Base-by-base conservation (phyloP, 1,140 invertebrate species). In the Sycophila sp. region DNA sequence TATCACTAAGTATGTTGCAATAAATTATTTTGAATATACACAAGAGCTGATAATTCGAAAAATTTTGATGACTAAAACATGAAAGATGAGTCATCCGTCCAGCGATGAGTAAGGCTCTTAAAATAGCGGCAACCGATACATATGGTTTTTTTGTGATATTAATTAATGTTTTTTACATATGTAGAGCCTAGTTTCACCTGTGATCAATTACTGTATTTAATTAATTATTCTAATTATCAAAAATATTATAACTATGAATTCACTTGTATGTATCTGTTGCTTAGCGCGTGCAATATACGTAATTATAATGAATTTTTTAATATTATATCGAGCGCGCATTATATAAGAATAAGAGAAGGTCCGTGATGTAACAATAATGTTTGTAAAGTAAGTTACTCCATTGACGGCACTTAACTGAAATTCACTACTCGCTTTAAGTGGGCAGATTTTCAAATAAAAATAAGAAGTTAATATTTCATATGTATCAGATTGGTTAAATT, bases 81-180 rank as follows among this genome's bases (percentile, higher is more conserved):
- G 69, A 70, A 51, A 36, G 13, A 26, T 56, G 76, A 75, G 75
- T 76, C 75, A 78, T 79, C 75, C 73, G 78, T 80, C 76, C 77
- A 70, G 76, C 26, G 76, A 65, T 76, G 64, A 68, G 58, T 75
- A 67, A 78, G 64, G 74, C 69, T 73, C 75, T 76, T 72, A 53
- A 68, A 63, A 30, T 22, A 40, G 26, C 63, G 66, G 71, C 72
- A 81, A 82, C 79, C 63, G 73, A 81, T 77, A 79, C 78, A 82
- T 81, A 81, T 81, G 80, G n/a, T 78, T 80, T 82, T 81, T 72
- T 80, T 82, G 81, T 82, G 81, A 82, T 82, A 82, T 75, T 77
- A 81, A 80, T 80, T 81, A n/a, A n/a, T n/a, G n/a, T n/a, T n/a
- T 81, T 72, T 79, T 81, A 80, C 74, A 81, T 75, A 80, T 71